phyloP scores from a whole-genome alignment of 1,140 invertebrate species.

The Drepana arcuata region DNA sequence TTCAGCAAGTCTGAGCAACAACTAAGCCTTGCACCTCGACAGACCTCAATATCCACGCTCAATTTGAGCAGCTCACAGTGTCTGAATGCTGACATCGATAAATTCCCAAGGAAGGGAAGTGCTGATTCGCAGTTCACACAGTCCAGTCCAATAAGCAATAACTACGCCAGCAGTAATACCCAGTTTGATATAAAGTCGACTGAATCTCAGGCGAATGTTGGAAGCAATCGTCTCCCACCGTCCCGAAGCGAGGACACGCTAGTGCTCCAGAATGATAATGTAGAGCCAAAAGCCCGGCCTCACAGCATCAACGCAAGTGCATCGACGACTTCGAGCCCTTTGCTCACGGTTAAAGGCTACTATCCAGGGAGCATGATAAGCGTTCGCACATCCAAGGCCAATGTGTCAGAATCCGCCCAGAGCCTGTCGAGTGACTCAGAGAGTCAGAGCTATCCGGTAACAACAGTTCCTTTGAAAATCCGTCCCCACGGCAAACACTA shows the following conservation, averaged over 20 bases:
- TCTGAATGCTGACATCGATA: slow-evolving; percentile 59
- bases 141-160: slow-evolving; percentile 69
- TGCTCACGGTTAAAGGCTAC: slow-evolving; percentile 74
- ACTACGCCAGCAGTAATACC: slow-evolving; percentile 61
- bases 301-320: slow-evolving; percentile 69
- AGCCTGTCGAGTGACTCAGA: slow-evolving; percentile 77
- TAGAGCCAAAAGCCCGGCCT: slow-evolving; percentile 69
- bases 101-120: slow-evolving; percentile 75
- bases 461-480: slow-evolving; percentile 59
- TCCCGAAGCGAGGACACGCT: slow-evolving; percentile 85
- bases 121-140: slow-evolving; percentile 73
- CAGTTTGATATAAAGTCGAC: slow-evolving; percentile 58
- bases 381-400: slow-evolving; percentile 67
- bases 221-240: slow-evolving; percentile 74
- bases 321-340: slow-evolving; percentile 78
- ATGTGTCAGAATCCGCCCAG: slow-evolving; percentile 72
- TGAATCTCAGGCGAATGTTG: slow-evolving; percentile 38
- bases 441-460: slow-evolving; percentile 68
- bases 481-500: slow-evolving; percentile 61
- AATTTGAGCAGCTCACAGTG: slow-evolving; percentile 70
- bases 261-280: slow-evolving; percentile 72
- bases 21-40: slow-evolving; percentile 71
- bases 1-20: slow-evolving; percentile 90
- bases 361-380: slow-evolving; percentile 76
- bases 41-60: slow-evolving; percentile 61